These are phyloP conservation scores for Caenorhabditis parvicauda DNA, from an alignment of 2,888 invertebrate species.

Conservation along the genomic window DNA sequence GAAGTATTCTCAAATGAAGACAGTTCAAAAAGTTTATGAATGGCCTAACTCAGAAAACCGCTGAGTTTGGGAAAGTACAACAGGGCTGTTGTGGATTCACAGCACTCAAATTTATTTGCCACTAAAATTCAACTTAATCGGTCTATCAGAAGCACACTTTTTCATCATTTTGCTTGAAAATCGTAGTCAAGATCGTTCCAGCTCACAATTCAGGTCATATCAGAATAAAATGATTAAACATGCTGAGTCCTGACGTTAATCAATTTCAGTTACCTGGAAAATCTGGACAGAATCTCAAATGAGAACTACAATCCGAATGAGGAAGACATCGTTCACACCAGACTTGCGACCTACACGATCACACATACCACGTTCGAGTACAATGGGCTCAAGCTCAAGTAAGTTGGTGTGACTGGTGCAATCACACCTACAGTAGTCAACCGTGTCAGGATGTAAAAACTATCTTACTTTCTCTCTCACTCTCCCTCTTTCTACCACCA, in stretches of 20 bases:
- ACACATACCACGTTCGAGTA: conserved; percentile 22
- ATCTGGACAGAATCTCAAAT: conserved; percentile 20
- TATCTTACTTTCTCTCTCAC: too few species aligned
- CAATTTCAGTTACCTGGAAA: conserved; percentile 29
- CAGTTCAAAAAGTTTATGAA: too few species aligned
- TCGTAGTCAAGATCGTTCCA: neutral
- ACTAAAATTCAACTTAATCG: neutral
- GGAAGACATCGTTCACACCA: conserved; percentile 31
- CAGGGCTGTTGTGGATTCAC: neutral
- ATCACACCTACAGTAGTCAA: neutral
- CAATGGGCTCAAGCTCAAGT: conserved; percentile 23
- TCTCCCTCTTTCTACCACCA: too few species aligned
- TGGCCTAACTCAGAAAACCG: too few species aligned
- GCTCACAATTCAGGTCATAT: neutral
- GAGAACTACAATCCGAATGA: conserved; percentile 22
- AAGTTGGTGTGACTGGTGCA: neutral
- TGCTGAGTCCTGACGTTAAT: neutral
- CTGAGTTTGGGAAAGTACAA: neutral
- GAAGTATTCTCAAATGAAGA: too few species aligned
- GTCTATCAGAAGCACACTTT: too few species aligned
- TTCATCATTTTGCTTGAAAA: too few species aligned
- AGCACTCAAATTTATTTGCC: neutral
- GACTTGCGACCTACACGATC: conserved; percentile 22
- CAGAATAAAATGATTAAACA: neutral
- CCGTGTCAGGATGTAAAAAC: too few species aligned